Evolutionary conservation across 2,113 vertebrate genomes (phyloP).

Genomic region (Pseudorhombus dupliciocellatus): DNA sequence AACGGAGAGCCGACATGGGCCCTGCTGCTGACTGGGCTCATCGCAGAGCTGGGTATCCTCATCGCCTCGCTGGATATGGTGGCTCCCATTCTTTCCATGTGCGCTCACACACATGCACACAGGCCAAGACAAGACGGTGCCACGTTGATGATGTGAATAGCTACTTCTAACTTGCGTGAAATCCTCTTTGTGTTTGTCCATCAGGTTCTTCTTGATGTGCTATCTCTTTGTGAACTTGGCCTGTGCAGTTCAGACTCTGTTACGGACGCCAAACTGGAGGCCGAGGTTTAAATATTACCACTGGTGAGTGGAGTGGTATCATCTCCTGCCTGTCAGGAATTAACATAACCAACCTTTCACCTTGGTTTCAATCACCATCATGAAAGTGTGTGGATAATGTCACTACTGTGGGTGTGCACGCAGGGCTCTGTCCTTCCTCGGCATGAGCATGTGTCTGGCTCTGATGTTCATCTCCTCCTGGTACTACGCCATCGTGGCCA

Average conservation of each 20-base stretch:
- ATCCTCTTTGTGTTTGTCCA: constrained; percentile 6
- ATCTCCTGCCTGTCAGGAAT: not conserved
- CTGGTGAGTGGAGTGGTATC: constrained; percentile 84
- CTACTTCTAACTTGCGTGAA: not conserved
- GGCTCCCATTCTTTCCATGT: constrained; percentile 99
- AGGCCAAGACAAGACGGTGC: not conserved
- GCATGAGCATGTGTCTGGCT: constrained; percentile 97
- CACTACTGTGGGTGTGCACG: not conserved
- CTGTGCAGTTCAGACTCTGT: constrained; percentile 95
- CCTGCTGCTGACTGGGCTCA: constrained; percentile 91
- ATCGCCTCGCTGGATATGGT: constrained; percentile 99
- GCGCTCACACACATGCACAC: constrained; percentile 60
- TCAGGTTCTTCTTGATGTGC: constrained; percentile 99
- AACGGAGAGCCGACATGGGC: constrained; percentile 98
- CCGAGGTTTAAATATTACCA: constrained; percentile 97
- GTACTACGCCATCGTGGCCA: constrained; percentile 98
- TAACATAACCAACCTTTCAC: not conserved
- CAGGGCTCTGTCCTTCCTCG: constrained; percentile 95
- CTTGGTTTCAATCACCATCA: not conserved
- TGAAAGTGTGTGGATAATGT: not conserved
- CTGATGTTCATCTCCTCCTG: constrained; percentile 99
- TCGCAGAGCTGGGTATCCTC: constrained; percentile 96
- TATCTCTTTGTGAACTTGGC: constrained; percentile 98
- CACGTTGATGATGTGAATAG: not conserved
- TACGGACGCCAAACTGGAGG: constrained; percentile 97